Percentiles rank a stretch among this genome's conserved stretches.
phyloP scores from a whole-genome alignment of 2,888 invertebrate genomes.

The Cosmorhoe ocellata region DNA sequence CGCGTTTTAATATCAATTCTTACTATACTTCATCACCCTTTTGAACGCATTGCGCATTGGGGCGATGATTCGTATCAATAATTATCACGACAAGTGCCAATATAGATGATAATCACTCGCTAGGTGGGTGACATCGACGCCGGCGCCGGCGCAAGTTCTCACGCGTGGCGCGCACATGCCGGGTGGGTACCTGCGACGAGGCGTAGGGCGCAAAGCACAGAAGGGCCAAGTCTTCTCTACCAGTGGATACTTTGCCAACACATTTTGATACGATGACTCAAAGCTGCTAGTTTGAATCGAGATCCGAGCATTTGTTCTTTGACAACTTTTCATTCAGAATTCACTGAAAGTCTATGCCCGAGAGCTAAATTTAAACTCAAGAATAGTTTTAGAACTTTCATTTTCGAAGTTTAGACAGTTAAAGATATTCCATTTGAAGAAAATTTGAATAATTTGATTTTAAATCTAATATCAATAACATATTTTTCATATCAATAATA shows the following conservation, averaged over 20 bases:
- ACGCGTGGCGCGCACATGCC: constrained; percentile 31
- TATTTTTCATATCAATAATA: too few relatives aligned
- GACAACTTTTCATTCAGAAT: too few relatives aligned
- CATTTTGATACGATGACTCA: too few relatives aligned
- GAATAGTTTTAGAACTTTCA: too few relatives aligned
- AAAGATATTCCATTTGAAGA: too few relatives aligned
- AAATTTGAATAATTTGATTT: too few relatives aligned
- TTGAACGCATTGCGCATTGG: background rate
- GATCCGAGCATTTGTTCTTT: too few relatives aligned
- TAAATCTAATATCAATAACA: too few relatives aligned
- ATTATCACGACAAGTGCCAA: constrained; percentile 22
- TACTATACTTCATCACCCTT: constrained; percentile 11
- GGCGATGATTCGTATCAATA: constrained; percentile 4
- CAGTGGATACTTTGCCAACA: background rate
- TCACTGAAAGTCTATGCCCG: too few relatives aligned
- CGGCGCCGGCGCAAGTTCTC: constrained; percentile 20
- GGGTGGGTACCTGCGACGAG: constrained; percentile 13
- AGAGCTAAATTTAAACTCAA: too few relatives aligned
- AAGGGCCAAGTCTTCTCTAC: background rate
- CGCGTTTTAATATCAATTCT: background rate
- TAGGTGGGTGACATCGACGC: constrained; percentile 5
- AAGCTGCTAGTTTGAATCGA: too few relatives aligned
- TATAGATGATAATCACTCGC: constrained; percentile 19
- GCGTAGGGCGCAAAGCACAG: background rate
- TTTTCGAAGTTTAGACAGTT: too few relatives aligned